phyloP scores from a whole-genome alignment of 2,888 invertebrate genomes.

The Mycalesis mineus region DNA sequence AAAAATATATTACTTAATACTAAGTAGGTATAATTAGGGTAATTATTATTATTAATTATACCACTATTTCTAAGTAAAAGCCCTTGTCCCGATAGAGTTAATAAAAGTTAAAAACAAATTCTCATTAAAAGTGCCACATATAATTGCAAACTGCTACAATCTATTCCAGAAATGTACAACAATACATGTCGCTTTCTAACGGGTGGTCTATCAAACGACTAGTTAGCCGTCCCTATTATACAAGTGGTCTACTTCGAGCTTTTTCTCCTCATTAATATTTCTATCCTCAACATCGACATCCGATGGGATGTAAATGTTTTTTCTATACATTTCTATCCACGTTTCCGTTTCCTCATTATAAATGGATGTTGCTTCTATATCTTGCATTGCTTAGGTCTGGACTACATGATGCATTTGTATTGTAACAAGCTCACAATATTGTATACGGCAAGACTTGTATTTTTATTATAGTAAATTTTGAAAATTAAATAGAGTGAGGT shows the following conservation, averaged over 20 bases:
- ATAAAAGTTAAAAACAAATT: too few species aligned
- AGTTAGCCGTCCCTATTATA: background rate
- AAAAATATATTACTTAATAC: too few species aligned
- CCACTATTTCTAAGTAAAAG: too few species aligned
- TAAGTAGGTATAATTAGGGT: too few species aligned
- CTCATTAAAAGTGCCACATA: background rate
- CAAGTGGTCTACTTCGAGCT: constrained; percentile 7
- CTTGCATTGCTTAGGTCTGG: constrained; percentile 30
- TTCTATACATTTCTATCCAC: constrained; percentile 19
- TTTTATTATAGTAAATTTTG: too few species aligned
- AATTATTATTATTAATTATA: too few species aligned
- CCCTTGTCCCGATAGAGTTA: too few species aligned
- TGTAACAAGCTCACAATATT: too few species aligned
- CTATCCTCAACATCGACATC: constrained; percentile 20
- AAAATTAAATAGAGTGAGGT: too few species aligned
- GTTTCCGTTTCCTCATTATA: constrained; percentile 52
- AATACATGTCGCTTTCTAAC: background rate
- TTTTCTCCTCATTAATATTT: constrained; percentile 11
- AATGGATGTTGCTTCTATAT: constrained; percentile 38
- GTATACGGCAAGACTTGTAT: too few species aligned
- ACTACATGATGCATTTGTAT: background rate
- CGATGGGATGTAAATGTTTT: constrained; percentile 22
- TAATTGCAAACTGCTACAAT: background rate
- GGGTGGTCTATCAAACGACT: background rate
- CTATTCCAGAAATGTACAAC: background rate